Base-by-base conservation (phyloP, 2,888 invertebrate species). In the Flabesymbios commensalis region DNA sequence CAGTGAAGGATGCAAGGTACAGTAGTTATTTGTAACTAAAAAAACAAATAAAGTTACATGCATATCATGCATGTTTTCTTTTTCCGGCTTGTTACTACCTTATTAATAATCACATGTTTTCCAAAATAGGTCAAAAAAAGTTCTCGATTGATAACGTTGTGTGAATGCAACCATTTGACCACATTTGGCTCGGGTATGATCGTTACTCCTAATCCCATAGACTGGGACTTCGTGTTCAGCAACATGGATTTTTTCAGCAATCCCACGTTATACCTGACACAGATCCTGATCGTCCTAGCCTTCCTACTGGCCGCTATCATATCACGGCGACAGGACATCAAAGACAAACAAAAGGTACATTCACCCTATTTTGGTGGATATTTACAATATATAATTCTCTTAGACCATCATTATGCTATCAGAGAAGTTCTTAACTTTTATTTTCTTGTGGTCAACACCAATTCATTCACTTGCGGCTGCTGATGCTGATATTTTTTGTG, bases 171-270 rank as follows among this genome's bases (percentile, higher is more conserved):
- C 57, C 85, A 85, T 66, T 67, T 85, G 71, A 84, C 85, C 14
- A 75, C 80, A 29, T 85, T 85, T 67, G 82, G 81, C 3, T 79
- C 80, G 3, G 84, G 83, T 28, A 83, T 83, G 72, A 78, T 81
- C n/a, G 81, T 84, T 5, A 76, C 79, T 19, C 85, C 85, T 1
- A 85, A 85, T 72, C 76, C 80, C 17, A 82, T 86, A 14, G 83
- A 85, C 75, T 86, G 84, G 74, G 75, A 78, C 64, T 84, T 81
- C 67, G 83, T 85, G 5, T 83, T 85, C 61, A 75, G 78, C 32
- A 80, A 85, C 70, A 75, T 78, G 22, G 80, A 78, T 60, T 84
- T 85, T 72, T 67, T 71, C 39, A 79, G 81, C 64, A 86, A 86
- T 69, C 78, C 83, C 2, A 83, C 84, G 2, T 77, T 85, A 39